These are phyloP conservation scores for Axea sp. DNA, from an alignment of 2,888 invertebrate genomes.

Conservation along the genomic window DNA sequence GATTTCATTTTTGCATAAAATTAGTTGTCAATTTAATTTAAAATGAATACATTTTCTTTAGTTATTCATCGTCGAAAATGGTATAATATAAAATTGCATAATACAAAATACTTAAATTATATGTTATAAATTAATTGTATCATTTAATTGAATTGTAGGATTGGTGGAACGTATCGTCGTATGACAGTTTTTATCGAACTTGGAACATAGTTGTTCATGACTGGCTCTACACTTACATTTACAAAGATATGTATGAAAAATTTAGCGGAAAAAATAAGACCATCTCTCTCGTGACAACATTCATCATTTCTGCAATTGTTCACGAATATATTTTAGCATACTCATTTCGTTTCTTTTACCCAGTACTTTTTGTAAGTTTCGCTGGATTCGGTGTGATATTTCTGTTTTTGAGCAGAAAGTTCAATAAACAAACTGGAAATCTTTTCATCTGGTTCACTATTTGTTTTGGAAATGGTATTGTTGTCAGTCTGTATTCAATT, in stretches of 20 bases:
- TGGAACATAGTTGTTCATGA: slow-evolving; percentile 98
- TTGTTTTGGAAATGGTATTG: slow-evolving; percentile 87
- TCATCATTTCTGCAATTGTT: slow-evolving; percentile 89
- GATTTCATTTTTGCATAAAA: no score
- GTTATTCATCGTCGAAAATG: no score
- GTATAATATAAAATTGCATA: no score
- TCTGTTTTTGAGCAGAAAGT: slow-evolving; percentile 80
- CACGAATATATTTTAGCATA: slow-evolving; percentile 93
- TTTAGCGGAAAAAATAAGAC: slow-evolving; percentile 79
- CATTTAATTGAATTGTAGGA: slow-evolving; percentile 81
- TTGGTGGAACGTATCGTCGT: slow-evolving; percentile 96
- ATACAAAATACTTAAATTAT: no score
- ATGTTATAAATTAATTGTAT: no score
- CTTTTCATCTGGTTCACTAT: slow-evolving; percentile 91
- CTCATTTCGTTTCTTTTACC: slow-evolving; percentile 92
- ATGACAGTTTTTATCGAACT: slow-evolving; percentile 90
- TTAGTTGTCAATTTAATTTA: no score
- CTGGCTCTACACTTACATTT: slow-evolving; percentile 95
- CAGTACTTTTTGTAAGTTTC: slow-evolving; percentile 85
- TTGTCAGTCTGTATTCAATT: slow-evolving; percentile 90
- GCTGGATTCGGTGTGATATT: slow-evolving; percentile 84
- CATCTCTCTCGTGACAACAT: slow-evolving; percentile 84
- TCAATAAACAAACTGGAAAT: slow-evolving; percentile 83
- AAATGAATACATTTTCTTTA: no score
- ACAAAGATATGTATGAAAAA: slow-evolving; percentile 82